Conservation (phyloP, 2,797 vertebrate genomes). For the Pseudochirops corinnae region DNA sequence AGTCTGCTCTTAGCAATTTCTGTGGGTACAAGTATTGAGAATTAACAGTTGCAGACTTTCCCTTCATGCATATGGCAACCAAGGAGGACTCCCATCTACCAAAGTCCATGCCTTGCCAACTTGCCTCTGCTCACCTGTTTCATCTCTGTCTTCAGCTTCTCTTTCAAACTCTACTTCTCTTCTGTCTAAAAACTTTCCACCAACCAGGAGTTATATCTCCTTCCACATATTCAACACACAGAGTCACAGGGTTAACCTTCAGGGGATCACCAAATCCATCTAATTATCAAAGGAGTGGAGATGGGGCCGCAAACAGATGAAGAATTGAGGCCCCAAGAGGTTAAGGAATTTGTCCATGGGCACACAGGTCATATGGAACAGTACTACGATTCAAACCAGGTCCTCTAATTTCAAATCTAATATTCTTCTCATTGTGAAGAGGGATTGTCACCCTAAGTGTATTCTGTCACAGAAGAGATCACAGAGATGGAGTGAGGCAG, state of each 20-base stretch:
- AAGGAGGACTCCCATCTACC: not conserved
- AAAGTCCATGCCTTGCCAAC: not conserved
- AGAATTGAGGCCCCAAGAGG: not conserved
- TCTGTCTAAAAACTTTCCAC: not conserved
- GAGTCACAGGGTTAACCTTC: not conserved
- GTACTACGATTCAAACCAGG: not conserved
- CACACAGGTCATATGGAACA: not conserved
- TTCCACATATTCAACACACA: not conserved
- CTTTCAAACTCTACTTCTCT: not conserved
- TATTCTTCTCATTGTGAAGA: not conserved
- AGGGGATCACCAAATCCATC: not conserved
- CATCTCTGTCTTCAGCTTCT: not conserved
- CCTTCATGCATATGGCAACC: not conserved
- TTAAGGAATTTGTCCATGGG: not conserved
- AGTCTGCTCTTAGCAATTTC: not conserved
- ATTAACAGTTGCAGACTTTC: not conserved
- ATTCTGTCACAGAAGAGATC: not conserved
- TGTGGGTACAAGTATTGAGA: not conserved
- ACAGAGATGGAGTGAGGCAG: not conserved
- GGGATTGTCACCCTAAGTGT: not conserved
- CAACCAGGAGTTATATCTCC: not conserved
- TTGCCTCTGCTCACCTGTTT: not conserved
- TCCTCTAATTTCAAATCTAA: not conserved
- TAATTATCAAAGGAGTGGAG: not conserved
- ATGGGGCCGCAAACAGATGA: not conserved